These are phyloP conservation scores for Dasyprocta punctata DNA, from an alignment of 2,113 vertebrate genomes.

Conservation along the genomic window DNA sequence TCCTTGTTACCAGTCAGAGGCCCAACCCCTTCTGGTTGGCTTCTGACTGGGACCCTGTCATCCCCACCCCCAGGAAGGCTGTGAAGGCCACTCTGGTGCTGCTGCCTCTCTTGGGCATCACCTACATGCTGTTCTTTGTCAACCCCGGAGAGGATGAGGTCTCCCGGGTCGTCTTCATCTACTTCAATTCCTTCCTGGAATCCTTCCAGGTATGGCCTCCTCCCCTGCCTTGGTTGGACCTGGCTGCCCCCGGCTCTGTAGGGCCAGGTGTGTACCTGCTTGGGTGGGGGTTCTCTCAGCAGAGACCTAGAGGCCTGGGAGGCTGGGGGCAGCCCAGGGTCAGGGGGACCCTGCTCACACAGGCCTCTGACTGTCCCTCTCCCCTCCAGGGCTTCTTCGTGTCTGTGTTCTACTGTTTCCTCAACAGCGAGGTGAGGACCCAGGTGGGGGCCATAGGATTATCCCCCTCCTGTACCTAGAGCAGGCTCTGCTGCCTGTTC, in stretches of 20 bases:
- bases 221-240: background rate
- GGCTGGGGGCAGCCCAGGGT: background rate
- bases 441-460: background rate
- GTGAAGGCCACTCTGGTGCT: slow-evolving; percentile 98
- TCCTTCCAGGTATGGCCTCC: slow-evolving; percentile 93
- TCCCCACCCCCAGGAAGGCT: slow-evolving; percentile 91
- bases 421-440: slow-evolving; percentile 94
- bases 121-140: slow-evolving; percentile 99
- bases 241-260: background rate
- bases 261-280: background rate
- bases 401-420: slow-evolving; percentile 95
- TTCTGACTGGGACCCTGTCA: slow-evolving; percentile 24
- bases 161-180: slow-evolving; percentile 97
- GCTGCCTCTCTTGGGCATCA: slow-evolving; percentile 97
- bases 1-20: background rate
- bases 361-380: background rate
- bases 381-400: slow-evolving; percentile 93
- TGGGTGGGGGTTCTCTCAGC: background rate
- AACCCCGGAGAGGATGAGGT: slow-evolving; percentile 97
- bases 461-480: background rate
- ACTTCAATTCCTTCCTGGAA: slow-evolving; percentile 98
- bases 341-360: too few species aligned
- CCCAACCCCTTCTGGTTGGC: background rate
- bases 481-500: background rate
- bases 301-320: background rate